Percentiles rank a stretch among this genome's conserved stretches.
Evolutionary conservation across 2,113 vertebrate species (phyloP).

Genomic region (Himantopus leucocephalus): DNA sequence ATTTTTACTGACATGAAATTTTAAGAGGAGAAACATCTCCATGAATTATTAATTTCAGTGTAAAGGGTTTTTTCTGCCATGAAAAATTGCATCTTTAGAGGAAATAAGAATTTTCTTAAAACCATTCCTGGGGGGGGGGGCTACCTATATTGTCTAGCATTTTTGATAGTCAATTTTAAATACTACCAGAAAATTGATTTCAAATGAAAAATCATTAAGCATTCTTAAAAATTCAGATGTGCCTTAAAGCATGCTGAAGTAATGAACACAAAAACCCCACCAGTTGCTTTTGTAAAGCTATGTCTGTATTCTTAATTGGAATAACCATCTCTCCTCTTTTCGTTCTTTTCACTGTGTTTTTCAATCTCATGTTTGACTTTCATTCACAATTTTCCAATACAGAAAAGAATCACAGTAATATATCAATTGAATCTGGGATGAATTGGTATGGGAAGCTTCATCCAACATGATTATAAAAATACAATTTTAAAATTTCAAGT

Average conservation of each 20-base stretch:
- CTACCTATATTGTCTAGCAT: neutral
- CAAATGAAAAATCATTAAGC: neutral
- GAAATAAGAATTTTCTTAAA: neutral
- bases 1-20: neutral
- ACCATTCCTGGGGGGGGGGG: rapidly evolving
- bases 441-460: neutral
- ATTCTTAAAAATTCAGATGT: neutral
- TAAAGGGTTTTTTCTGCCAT: neutral
- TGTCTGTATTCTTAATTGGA: neutral
- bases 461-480: neutral
- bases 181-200: neutral
- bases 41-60: neutral
- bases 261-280: neutral
- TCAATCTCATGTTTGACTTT: neutral
- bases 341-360: neutral
- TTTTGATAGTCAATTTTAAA: neutral
- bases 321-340: neutral
- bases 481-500: neutral
- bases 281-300: neutral
- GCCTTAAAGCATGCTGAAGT: neutral
- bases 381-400: neutral
- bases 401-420: neutral
- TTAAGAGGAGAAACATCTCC: neutral
- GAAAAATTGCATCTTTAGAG: neutral
- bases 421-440: neutral